Base-by-base conservation (phyloP, 92 coral and sea anemone genomes). In the Desmophyllum pertusum region DNA sequence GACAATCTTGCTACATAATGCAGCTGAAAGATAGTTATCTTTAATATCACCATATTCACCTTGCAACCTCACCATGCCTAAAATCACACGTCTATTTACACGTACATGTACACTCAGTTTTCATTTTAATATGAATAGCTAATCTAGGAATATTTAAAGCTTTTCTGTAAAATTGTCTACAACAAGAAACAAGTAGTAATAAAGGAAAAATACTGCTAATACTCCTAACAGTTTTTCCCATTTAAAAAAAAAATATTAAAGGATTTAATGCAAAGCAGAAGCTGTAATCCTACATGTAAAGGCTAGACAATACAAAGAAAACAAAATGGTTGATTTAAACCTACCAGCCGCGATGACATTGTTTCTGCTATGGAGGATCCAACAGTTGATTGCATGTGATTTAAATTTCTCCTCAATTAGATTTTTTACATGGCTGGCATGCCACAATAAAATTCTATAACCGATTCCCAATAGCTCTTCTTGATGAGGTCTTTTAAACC, bases 271-370 rank as follows among this genome's bases (percentile, higher is more conserved):
- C 29, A 33, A 43, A 38, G n/a, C 42, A 15, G 73, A 25, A 27
- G 62, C 29, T 27, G 30, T 15, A 61, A 39, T 40, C 41, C 43
- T 17, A n/a, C n/a, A n/a, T n/a, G n/a, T n/a, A 25, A 78, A 27
- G 18, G 29, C 18, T 23, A 55, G 50, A 25, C 23, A 64, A 30
- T 39, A 37, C 66, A 76, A 64, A 45, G 40, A 65, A 30, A 66
- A 42, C 21, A 43, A 66, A 66, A 43, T 30, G 40, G 37, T 36
- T n/a, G 33, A 65, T 36, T 67, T 67, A 25, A 50, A 55, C 84
- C 77, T 52, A 80, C 84, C 84, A 80, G 72, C 39, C 27, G 81
- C 13, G 81, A 77, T 59, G 70, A 77, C 48, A 48, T 68, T 80
- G 50, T 70, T 36, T 41, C 62, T 50, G 48, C 18, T 21, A 80